Percentiles rank a stretch among this genome's conserved stretches.
These are phyloP conservation scores for Saxidomus purpurata DNA, from an alignment of 1,140 invertebrate genomes.

Conservation along the genomic window DNA sequence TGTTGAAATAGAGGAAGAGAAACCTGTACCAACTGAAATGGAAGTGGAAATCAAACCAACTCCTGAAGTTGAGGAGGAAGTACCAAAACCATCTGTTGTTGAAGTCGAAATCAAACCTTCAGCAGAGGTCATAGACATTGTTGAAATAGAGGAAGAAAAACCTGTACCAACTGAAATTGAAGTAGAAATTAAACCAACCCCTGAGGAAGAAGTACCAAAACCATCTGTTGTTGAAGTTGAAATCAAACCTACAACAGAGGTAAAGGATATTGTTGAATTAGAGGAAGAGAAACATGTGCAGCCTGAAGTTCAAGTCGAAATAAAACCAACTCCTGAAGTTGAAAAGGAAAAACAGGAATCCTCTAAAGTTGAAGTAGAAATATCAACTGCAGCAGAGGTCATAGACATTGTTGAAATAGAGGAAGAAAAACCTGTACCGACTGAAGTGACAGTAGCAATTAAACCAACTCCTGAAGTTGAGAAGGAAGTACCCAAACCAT, in stretches of 20 bases:
- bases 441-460: neutral
- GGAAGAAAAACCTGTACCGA: neutral
- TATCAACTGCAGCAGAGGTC: too few relatives aligned
- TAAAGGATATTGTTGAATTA: neutral
- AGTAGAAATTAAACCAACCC: slow-evolving; percentile 3
- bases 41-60: slow-evolving; percentile 18
- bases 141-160: neutral
- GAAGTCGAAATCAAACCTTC: neutral
- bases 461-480: slow-evolving; percentile 18
- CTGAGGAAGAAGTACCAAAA: slow-evolving; percentile 1
- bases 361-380: neutral
- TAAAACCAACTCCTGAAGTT: slow-evolving; percentile 4
- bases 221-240: neutral
- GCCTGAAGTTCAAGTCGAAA: neutral
- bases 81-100: neutral
- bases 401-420: slow-evolving; percentile 18
- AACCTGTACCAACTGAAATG: neutral
- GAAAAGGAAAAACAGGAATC: neutral
- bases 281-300: neutral
- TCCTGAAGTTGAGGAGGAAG: neutral
- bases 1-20: neutral
- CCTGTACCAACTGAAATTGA: neutral
- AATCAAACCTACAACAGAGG: neutral
- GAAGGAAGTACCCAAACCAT: slow-evolving; percentile 48
- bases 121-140: neutral